These are phyloP conservation scores for Pyxicephalus adspersus DNA, from an alignment of 2,113 vertebrate genomes.

Conservation along the genomic window DNA sequence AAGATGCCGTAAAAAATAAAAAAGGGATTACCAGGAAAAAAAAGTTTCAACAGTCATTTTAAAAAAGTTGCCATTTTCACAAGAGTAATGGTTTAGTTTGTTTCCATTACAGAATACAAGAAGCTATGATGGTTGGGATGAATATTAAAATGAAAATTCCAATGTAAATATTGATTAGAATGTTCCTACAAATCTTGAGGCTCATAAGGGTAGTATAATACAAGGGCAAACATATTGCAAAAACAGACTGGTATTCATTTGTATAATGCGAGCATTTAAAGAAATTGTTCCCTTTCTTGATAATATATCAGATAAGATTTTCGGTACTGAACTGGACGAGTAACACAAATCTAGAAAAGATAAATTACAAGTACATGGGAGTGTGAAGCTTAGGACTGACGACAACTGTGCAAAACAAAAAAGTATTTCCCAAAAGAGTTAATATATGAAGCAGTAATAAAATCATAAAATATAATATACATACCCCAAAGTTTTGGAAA, in stretches of 20 bases:
- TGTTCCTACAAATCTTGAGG: too few relatives aligned
- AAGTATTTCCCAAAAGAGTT: too few relatives aligned
- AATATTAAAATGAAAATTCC: too few relatives aligned
- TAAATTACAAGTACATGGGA: slow-evolving; percentile 5
- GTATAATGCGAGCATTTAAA: neutral
- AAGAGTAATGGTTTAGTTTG: too few relatives aligned
- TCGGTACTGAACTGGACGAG: neutral
- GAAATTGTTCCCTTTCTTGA: neutral
- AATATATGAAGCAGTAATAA: neutral
- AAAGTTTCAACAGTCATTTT: too few relatives aligned
- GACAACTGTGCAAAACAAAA: neutral
- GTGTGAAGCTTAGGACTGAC: neutral
- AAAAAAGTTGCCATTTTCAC: too few relatives aligned
- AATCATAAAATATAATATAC: neutral
- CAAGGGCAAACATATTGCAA: neutral
- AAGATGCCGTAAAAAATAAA: too few relatives aligned
- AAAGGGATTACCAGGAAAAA: too few relatives aligned
- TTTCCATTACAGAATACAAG: too few relatives aligned
- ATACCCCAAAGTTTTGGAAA: neutral
- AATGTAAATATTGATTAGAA: too few relatives aligned
- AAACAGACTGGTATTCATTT: neutral
- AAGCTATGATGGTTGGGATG: too few relatives aligned
- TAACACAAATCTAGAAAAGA: neutral
- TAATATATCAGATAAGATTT: neutral
- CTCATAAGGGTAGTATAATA: neutral